Conservation (phyloP, 2,113 vertebrate genomes). For the Anguilla rostrata region DNA sequence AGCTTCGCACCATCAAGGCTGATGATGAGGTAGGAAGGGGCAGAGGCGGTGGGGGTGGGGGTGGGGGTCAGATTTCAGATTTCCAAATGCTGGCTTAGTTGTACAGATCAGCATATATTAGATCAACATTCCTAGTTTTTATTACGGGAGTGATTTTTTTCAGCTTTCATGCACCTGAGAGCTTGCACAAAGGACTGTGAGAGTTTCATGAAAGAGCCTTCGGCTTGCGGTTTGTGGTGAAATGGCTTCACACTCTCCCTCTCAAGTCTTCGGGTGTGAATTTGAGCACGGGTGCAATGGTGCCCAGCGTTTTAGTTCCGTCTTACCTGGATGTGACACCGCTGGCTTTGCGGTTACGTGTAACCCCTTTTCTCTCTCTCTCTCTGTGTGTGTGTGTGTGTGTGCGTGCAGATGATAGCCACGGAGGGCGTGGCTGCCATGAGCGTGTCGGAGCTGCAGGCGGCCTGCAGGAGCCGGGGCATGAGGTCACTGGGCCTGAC, state of each 20-base stretch:
- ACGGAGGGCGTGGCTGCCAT: conserved; percentile 81
- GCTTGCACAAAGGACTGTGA: neutral
- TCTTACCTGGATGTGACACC: neutral
- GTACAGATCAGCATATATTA: no score
- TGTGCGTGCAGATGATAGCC: conserved; percentile 79
- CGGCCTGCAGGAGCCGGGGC: conserved; percentile 82
- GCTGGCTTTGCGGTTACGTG: neutral
- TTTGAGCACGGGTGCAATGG: neutral
- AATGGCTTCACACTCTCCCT: neutral
- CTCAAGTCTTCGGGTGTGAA: neutral
- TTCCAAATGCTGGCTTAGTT: neutral
- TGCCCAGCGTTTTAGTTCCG: neutral
- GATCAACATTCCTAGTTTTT: neutral
- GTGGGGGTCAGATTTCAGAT: neutral
- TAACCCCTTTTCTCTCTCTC: no score
- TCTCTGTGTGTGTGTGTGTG: neutral
- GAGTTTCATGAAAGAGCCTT: neutral
- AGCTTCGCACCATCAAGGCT: conserved; percentile 83
- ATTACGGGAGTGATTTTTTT: neutral
- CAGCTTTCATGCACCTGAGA: neutral
- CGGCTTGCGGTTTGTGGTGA: no score
- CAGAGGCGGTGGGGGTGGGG: no score
- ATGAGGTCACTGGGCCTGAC: conserved; percentile 91
- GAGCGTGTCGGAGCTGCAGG: conserved; percentile 85
- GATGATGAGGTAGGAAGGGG: conserved; percentile 80